phyloP scores from a whole-genome alignment of 1,140 invertebrate genomes.

The Leptinotarsa defecta region DNA sequence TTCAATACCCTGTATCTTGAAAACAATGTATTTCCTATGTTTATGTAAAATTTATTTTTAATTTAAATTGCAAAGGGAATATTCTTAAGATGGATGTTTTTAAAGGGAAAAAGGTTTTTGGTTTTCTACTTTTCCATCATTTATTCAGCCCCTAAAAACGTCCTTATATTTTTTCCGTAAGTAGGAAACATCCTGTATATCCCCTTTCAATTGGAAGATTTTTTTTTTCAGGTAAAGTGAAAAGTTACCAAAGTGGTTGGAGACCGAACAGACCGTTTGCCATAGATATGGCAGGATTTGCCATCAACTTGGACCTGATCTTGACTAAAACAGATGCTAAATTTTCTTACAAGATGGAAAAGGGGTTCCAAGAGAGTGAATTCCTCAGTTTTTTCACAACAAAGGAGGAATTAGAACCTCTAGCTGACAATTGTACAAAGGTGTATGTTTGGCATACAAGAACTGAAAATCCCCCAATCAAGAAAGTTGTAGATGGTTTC shows the following conservation, averaged over 20 bases:
- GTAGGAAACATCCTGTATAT: no score
- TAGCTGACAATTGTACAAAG: constrained; percentile 87
- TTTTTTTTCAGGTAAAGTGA: constrained; percentile 64
- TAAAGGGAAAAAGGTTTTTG: no score
- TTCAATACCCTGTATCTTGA: no score
- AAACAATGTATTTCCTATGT: no score
- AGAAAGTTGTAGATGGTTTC: constrained; percentile 73
- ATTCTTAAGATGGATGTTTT: no score
- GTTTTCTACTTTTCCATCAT: no score
- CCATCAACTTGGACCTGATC: constrained; percentile 84
- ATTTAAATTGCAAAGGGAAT: no score
- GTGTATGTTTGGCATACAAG: constrained; percentile 97
- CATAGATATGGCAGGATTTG: constrained; percentile 98
- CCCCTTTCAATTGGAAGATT: background rate
- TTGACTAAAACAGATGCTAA: constrained; percentile 74
- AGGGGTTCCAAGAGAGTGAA: constrained; percentile 91
- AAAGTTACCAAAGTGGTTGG: constrained; percentile 84
- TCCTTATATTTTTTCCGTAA: no score
- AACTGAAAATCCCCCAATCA: constrained; percentile 82
- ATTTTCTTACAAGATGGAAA: constrained; percentile 82
- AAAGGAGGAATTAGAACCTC: constrained; percentile 81
- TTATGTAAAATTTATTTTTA: no score
- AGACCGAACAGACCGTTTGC: constrained; percentile 90
- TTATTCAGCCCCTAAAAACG: no score
- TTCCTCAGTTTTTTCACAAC: constrained; percentile 82